Percentiles rank a stretch among this genome's conserved stretches.
phyloP scores from a whole-genome alignment of 2,888 invertebrate genomes.

The Cephus pygmeus region DNA sequence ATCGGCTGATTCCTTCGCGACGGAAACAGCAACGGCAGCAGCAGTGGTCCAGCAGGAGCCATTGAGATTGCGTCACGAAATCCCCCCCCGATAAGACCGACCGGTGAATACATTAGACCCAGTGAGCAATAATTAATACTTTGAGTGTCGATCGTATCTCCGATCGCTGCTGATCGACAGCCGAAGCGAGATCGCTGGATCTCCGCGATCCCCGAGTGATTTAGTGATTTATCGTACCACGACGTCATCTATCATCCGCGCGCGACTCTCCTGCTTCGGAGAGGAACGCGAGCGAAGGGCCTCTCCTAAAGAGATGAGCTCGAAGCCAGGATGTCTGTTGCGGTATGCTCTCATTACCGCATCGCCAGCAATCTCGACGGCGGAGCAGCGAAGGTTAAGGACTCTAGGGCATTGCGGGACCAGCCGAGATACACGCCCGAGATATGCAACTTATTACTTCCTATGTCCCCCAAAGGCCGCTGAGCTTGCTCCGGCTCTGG shows the following conservation, averaged over 20 bases:
- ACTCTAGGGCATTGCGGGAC: conserved; percentile 39
- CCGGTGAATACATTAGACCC: conserved; percentile 18
- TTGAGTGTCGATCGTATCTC: conserved; percentile 22
- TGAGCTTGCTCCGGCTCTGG: too few relatives aligned
- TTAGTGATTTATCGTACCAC: conserved; percentile 50
- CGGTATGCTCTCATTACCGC: conserved; percentile 41
- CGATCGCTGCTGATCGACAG: conserved; percentile 26
- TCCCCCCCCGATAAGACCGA: conserved; percentile 7
- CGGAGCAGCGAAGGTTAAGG: conserved; percentile 37
- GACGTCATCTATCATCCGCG: conserved; percentile 46
- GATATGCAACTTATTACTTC: conserved; percentile 22
- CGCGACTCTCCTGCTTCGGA: conserved; percentile 3
- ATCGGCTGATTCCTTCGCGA: too few relatives aligned
- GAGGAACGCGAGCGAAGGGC: conserved; percentile 1
- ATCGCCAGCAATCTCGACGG: conserved; percentile 11
- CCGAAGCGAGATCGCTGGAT: conserved; percentile 23
- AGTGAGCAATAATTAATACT: conserved; percentile 25
- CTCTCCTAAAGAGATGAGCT: conserved; percentile 1
- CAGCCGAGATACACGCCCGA: conserved; percentile 16
- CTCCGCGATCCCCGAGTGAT: conserved; percentile 30
- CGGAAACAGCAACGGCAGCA: too few relatives aligned
- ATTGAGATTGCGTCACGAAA: not conserved
- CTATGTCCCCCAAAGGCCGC: not conserved
- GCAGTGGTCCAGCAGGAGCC: not conserved
- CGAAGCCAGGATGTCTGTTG: conserved; percentile 3